These are phyloP conservation scores for Leptinotarsa lineolata DNA, from an alignment of 1,140 invertebrate genomes.

Conservation along the genomic window DNA sequence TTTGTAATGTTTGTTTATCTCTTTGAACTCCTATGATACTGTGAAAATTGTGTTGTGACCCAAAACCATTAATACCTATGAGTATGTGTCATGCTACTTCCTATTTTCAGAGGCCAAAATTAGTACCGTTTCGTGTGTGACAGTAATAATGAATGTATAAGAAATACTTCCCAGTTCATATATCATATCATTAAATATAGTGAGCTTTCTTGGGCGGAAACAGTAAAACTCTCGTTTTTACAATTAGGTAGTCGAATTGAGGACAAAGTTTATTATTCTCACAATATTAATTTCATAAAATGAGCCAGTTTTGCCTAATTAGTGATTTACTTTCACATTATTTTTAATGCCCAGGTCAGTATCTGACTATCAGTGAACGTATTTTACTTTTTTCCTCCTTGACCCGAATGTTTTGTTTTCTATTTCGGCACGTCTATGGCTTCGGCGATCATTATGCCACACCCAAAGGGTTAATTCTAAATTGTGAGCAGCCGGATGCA, in stretches of 20 bases:
- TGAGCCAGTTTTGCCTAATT: not conserved
- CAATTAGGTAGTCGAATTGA: not conserved
- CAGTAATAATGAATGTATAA: too few species aligned
- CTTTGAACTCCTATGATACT: too few species aligned
- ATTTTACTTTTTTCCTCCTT: conserved; percentile 18
- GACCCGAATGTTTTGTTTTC: conserved; percentile 1
- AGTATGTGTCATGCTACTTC: too few species aligned
- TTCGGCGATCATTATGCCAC: conserved; percentile 1
- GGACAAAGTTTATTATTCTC: conserved; percentile 12
- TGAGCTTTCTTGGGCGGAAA: not conserved
- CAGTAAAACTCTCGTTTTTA: not conserved
- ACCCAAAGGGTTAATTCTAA: conserved; percentile 2
- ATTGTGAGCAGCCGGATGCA: not conserved
- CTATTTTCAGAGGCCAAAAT: too few species aligned
- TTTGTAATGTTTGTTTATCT: too few species aligned
- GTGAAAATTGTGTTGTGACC: too few species aligned
- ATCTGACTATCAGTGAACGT: not conserved
- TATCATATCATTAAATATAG: not conserved
- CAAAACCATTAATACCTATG: too few species aligned
- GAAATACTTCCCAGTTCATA: too few species aligned
- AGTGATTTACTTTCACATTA: conserved; percentile 18
- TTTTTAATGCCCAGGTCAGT: not conserved
- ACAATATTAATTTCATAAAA: conserved; percentile 9
- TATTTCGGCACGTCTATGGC: conserved; percentile 7
- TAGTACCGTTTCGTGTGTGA: too few species aligned